Base-by-base conservation (phyloP, 2,113 vertebrate species). In the Himantopus leucocephalus region DNA sequence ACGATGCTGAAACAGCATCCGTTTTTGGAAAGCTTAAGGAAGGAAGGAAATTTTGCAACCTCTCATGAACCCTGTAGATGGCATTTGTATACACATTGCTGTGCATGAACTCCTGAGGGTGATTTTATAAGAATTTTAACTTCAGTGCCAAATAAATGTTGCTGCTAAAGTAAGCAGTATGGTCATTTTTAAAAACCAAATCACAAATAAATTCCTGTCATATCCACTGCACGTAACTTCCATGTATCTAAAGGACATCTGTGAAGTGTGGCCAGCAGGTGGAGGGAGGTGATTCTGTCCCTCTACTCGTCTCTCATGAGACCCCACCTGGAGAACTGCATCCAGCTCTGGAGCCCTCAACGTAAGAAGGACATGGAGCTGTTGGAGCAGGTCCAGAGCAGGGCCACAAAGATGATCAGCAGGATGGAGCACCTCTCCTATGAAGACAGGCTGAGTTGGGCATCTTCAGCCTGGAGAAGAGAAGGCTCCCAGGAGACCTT, bases 1-100 rank as follows among this genome's bases (percentile, higher is more conserved):
- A 2, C 0, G 0, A 3, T 41, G 11, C 43, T 88, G 47, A 52
- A 85, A 68, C 7, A 41, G 9, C 4, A 62, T 59, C 15, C 2
- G 1, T 8, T 15, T 88, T 64, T 86, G 0, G 45, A 84, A 86
- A 70, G 15, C 8, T 60, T 70, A 60, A 34, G 14, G 14, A 8
- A 87, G 8, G 27, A 88, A 89, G 7, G 27, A 88, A 47, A n/a
- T 64, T 64, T 64, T 63, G 23, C 14, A 60, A 6, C 5, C 35
- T 80, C 10, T 68, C 16, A 37, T 45, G 17, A 59, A 26, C 15
- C 32, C 14, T 15, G 12, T 56, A 64, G 27, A 55, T 30, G 5
- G 8, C 3, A n/a, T 32, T 71, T 62, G 14, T n/a, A 22, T 50
- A 72, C 20, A 18, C 12, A 43, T 19, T 41, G 16, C 8, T 59